Percentiles rank a stretch among this genome's conserved stretches.
Evolutionary conservation across 2,888 invertebrate species (phyloP).

Genomic region (Drosophila stalkeri): DNA sequence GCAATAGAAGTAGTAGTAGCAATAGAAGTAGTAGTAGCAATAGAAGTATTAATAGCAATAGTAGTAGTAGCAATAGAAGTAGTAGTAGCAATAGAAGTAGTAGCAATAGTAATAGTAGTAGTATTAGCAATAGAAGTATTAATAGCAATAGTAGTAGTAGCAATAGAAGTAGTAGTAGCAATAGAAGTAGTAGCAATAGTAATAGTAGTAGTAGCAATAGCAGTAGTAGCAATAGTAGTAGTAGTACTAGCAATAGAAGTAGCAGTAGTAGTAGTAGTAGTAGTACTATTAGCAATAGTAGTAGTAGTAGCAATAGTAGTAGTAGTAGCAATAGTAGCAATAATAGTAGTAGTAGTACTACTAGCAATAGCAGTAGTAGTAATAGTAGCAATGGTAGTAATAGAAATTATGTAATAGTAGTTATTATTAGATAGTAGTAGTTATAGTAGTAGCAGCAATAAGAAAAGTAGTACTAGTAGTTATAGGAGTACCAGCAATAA

Average conservation of each 20-base stretch:
- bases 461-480: background rate
- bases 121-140: background rate
- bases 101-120: background rate
- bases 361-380: background rate
- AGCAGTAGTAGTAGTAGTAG: background rate
- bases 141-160: background rate
- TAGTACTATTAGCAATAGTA: background rate
- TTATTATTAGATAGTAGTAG: too few species aligned
- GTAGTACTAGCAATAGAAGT: background rate
- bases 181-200: background rate
- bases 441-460: background rate
- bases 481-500: background rate
- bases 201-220: background rate
- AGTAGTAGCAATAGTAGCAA: background rate
- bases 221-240: background rate
- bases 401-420: background rate
- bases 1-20: background rate
- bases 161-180: background rate
- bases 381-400: background rate
- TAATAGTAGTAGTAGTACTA: background rate
- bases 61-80: background rate
- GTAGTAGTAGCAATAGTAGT: background rate
- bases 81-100: background rate
- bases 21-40: background rate
- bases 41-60: background rate